phyloP scores from a whole-genome alignment of 2,113 vertebrate species.

The Trematomus loennbergii region DNA sequence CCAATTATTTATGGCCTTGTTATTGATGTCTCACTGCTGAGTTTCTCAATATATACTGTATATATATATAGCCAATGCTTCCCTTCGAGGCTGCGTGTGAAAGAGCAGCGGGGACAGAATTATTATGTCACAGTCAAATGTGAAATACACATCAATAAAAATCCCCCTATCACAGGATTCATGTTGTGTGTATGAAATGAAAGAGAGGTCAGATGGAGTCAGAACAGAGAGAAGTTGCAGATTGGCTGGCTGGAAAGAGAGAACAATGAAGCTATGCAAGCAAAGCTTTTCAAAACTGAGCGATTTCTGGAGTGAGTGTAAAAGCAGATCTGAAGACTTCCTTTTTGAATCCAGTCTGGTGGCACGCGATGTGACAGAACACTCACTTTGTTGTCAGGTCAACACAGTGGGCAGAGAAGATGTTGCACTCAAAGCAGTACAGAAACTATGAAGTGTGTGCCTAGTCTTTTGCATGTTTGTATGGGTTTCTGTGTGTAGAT shows the following conservation, averaged over 20 bases:
- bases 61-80: conserved; percentile 47
- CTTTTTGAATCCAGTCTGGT: conserved; percentile 12
- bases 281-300: neutral
- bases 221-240: neutral
- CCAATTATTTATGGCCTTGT: conserved; percentile 66
- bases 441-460: conserved; percentile 40
- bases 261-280: conserved; percentile 5
- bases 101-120: conserved; percentile 5
- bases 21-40: conserved; percentile 42
- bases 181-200: conserved; percentile 18
- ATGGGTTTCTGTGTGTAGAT: conserved; percentile 1
- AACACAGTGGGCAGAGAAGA: conserved; percentile 23
- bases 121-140: conserved; percentile 44
- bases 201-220: neutral
- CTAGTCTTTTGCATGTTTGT: conserved; percentile 17
- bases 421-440: conserved; percentile 39
- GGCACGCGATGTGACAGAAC: neutral
- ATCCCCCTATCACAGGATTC: neutral
- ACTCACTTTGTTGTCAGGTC: conserved; percentile 25
- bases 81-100: conserved; percentile 35
- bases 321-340: conserved; percentile 58
- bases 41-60: conserved; percentile 47
- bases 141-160: conserved; percentile 44
- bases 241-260: neutral
- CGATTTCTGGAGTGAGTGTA: conserved; percentile 47